phyloP scores from a whole-genome alignment of 2,888 invertebrate species.

The Philereme vetulata region DNA sequence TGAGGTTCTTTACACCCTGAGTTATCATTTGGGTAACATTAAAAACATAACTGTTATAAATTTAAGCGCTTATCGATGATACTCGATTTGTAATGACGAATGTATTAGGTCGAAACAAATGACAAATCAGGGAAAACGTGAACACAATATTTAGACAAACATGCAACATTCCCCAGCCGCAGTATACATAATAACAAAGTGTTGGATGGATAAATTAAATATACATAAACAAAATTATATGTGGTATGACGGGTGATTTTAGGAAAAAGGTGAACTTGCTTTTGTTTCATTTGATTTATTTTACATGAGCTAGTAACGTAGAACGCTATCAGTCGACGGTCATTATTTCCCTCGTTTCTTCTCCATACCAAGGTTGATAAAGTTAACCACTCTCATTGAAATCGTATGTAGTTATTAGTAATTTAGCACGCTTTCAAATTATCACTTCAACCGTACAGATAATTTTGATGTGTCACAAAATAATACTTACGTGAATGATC shows the following conservation, averaged over 20 bases:
- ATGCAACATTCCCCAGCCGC: constrained; percentile 84
- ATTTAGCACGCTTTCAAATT: constrained; percentile 42
- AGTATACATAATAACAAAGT: constrained; percentile 72
- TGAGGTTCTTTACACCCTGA: constrained; percentile 45
- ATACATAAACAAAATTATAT: constrained; percentile 56
- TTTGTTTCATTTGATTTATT: constrained; percentile 38
- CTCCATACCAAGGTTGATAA: constrained; percentile 38
- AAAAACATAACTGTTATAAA: not conserved
- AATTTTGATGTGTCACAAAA: constrained; percentile 81
- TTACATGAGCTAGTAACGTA: constrained; percentile 42
- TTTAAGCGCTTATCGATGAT: constrained; percentile 3
- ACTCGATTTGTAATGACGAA: no score
- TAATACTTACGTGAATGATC: constrained; percentile 90
- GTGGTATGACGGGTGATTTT: constrained; percentile 69
- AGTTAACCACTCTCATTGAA: constrained; percentile 34
- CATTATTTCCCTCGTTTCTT: constrained; percentile 33
- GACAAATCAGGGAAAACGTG: constrained; percentile 55
- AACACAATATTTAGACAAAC: constrained; percentile 58
- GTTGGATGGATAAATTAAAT: constrained; percentile 75
- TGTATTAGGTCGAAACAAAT: constrained; percentile 40
- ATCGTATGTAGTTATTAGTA: constrained; percentile 16
- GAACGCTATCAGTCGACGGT: constrained; percentile 32
- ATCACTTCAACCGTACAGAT: constrained; percentile 43
- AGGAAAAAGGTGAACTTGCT: constrained; percentile 63
- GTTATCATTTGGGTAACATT: constrained; percentile 44